phyloP scores from a whole-genome alignment of 2,113 vertebrate genomes.

The Polyodon spathula region DNA sequence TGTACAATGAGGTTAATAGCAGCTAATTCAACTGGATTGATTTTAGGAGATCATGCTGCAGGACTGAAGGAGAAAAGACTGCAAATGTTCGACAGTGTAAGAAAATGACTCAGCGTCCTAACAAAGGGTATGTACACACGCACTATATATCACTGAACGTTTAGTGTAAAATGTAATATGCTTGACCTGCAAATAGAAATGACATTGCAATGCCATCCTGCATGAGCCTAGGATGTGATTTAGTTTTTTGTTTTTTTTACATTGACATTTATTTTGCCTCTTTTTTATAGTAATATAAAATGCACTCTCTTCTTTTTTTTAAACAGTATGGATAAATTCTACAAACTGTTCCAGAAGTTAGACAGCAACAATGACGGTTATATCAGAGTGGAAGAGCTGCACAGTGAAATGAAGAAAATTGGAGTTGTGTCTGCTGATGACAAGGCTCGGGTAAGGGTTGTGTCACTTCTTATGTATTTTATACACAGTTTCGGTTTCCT shows the following conservation, averaged over 20 bases:
- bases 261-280: not conserved
- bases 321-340: slow-evolving; percentile 47
- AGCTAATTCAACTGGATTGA: not conserved
- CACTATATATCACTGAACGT: no score
- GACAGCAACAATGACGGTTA: slow-evolving; percentile 52
- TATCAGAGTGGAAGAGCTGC: slow-evolving; percentile 47
- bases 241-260: not conserved
- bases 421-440: slow-evolving; percentile 40
- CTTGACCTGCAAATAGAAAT: no score
- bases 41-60: not conserved
- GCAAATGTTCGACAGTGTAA: not conserved
- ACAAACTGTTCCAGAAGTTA: slow-evolving; percentile 46
- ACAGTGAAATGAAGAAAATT: slow-evolving; percentile 49
- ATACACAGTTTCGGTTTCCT: no score
- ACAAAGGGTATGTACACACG: slow-evolving; percentile 19
- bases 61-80: not conserved
- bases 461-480: not conserved
- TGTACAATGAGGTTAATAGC: slow-evolving; percentile 10
- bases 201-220: no score
- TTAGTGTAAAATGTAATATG: no score
- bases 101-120: slow-evolving; percentile 43
- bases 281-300: not conserved
- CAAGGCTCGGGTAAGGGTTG: slow-evolving; percentile 44
- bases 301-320: not conserved
- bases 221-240: no score